phyloP scores from a whole-genome alignment of 2,888 invertebrate species.

The Hypena proboscidalis region DNA sequence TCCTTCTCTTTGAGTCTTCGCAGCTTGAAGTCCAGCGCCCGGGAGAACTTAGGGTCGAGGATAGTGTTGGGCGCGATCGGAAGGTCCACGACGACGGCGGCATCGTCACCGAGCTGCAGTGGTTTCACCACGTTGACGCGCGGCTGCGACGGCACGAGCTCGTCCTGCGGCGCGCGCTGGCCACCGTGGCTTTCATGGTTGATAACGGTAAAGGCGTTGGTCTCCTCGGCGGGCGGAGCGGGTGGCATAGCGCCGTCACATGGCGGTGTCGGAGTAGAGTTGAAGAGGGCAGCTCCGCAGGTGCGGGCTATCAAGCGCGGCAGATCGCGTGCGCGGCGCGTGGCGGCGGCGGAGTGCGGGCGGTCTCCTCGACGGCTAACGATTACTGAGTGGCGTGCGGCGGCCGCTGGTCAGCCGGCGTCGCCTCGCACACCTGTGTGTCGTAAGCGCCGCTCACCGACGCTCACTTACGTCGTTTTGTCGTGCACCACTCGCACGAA shows the following conservation, averaged over 20 bases:
- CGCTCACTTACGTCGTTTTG: conserved; percentile 10
- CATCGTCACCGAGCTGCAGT: conserved; percentile 55
- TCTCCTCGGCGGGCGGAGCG: conserved; percentile 51
- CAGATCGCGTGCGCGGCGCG: conserved; percentile 21
- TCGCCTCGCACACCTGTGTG: conserved; percentile 22
- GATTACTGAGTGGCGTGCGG: conserved; percentile 38
- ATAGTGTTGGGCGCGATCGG: conserved; percentile 52
- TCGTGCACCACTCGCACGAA: conserved; percentile 19
- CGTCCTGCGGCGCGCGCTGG: conserved; percentile 22
- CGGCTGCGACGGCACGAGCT: conserved; percentile 30
- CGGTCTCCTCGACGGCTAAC: conserved; percentile 25
- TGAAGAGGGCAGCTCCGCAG: not conserved
- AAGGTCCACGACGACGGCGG: conserved; percentile 29
- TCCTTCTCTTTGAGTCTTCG: conserved; percentile 88
- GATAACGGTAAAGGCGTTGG: conserved; percentile 66
- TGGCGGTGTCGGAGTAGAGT: not conserved
- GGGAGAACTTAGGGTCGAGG: conserved; percentile 86
- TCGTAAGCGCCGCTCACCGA: conserved; percentile 23
- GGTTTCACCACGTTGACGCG: conserved; percentile 70
- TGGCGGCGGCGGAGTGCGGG: conserved; percentile 31
- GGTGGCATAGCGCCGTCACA: conserved; percentile 63
- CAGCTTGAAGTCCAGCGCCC: conserved; percentile 89
- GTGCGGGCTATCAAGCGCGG: conserved; percentile 1
- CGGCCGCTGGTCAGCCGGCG: conserved; percentile 48
- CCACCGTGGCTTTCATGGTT: conserved; percentile 43